phyloP scores from a whole-genome alignment of 2,888 invertebrate species.

The Ischnus inquisitorius region DNA sequence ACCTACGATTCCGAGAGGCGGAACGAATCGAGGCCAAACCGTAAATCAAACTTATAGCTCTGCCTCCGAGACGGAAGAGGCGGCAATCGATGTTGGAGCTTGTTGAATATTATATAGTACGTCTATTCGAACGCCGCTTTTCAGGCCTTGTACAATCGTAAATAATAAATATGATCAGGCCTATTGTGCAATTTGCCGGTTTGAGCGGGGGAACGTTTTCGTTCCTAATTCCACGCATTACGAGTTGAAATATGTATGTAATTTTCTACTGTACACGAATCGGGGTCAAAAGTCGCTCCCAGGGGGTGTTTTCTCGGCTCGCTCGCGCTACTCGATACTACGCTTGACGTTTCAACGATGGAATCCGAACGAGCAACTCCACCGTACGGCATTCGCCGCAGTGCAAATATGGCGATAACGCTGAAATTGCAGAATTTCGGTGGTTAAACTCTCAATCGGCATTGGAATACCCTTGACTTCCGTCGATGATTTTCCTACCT shows the following conservation, averaged over 20 bases:
- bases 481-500: conserved; percentile 66
- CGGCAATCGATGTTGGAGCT: conserved; percentile 10
- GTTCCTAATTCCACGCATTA: background rate
- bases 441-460: conserved; percentile 70
- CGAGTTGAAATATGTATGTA: background rate
- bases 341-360: background rate
- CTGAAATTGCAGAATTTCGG: background rate
- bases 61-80: conserved; percentile 13
- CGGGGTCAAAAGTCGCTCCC: conserved; percentile 7
- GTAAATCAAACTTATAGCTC: conserved; percentile 53
- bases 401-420: background rate
- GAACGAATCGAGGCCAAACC: conserved; percentile 53
- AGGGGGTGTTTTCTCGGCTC: conserved; percentile 20
- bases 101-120: conserved; percentile 3
- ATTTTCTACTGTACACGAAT: conserved; percentile 26
- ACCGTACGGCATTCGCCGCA: conserved; percentile 30
- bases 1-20: conserved; percentile 39
- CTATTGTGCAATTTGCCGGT: background rate
- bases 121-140: conserved; percentile 9
- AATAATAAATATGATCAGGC: conserved; percentile 3
- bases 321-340: conserved; percentile 17
- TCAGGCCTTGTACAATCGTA: background rate
- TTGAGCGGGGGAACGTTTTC: background rate
- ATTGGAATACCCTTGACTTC: conserved; percentile 62
- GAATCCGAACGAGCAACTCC: conserved; percentile 42